Conservation (phyloP, 53 echinoderm and acorn worm genomes). For the Arbacia lixula region DNA sequence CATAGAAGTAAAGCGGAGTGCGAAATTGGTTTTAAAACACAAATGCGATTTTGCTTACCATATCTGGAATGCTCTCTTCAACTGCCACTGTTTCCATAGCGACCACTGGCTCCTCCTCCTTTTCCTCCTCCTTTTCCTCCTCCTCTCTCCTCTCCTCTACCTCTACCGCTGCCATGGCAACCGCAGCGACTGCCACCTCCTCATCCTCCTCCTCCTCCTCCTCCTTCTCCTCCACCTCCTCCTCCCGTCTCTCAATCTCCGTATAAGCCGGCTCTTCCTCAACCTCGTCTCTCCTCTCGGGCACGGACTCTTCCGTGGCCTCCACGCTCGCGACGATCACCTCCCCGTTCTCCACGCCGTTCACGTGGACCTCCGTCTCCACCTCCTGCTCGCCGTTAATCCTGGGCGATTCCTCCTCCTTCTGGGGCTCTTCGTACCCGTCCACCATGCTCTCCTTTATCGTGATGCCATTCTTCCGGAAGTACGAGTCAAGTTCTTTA, state of each 20-base stretch:
- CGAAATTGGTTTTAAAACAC: too few species aligned
- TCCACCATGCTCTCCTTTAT: conserved; percentile 73
- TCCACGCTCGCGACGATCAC: conserved; percentile 47
- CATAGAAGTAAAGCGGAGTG: too few species aligned
- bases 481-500: conserved; percentile 79
- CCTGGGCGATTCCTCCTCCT: conserved; percentile 34
- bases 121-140: conserved; percentile 43
- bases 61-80: conserved; percentile 29
- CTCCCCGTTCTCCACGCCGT: conserved; percentile 10
- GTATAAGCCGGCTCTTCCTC: conserved; percentile 32
- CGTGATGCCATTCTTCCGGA: conserved; percentile 72
- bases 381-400: conserved; percentile 55
- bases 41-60: too few species aligned
- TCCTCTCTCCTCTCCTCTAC: conserved; percentile 20
- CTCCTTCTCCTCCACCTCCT: conserved; percentile 23
- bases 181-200: conserved; percentile 37
- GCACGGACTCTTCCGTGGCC: conserved; percentile 3
- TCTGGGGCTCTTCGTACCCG: background rate
- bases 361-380: conserved; percentile 35
- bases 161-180: conserved; percentile 34
- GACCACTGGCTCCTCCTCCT: conserved; percentile 29
- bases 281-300: conserved; percentile 6
- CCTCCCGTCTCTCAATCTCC: conserved; percentile 47
- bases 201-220: conserved; percentile 52
- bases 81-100: too few species aligned